These are phyloP conservation scores for Centroberyx gerrardi DNA, from an alignment of 2,797 vertebrate species.

Conservation along the genomic window DNA sequence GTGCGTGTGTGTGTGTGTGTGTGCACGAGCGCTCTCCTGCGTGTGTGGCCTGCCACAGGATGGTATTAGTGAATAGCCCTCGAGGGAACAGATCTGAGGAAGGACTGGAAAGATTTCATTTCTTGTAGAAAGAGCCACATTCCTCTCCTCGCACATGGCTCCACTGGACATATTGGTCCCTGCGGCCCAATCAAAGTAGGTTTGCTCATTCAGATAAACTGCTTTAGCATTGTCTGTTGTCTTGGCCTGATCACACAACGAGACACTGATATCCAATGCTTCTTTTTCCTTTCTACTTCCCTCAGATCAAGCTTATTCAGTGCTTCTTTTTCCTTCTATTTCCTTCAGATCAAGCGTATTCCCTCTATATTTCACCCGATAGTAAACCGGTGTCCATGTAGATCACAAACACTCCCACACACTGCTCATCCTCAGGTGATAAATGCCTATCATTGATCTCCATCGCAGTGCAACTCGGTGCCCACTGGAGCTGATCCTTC, in stretches of 20 bases:
- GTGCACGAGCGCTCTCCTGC: conserved; percentile 7
- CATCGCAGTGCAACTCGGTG: conserved; percentile 64
- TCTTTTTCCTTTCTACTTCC: background rate
- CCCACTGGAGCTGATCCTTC: conserved; percentile 75
- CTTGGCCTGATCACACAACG: conserved; percentile 35
- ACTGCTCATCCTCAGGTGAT: conserved; percentile 72
- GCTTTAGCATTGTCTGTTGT: conserved; percentile 38
- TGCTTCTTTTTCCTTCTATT: conserved; percentile 1
- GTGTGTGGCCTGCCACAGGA: conserved; percentile 52
- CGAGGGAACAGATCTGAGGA: conserved; percentile 57
- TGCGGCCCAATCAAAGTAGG: conserved; percentile 49
- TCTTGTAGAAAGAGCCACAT: conserved; percentile 65
- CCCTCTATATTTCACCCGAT: conserved; percentile 30
- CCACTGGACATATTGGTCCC: conserved; percentile 59
- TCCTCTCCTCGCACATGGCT: conserved; percentile 63
- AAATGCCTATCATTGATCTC: conserved; percentile 81
- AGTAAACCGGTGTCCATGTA: conserved; percentile 59
- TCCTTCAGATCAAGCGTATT: conserved; percentile 19
- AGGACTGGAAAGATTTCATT: conserved; percentile 72
- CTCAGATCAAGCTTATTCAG: background rate
- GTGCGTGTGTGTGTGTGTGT: conserved; percentile 16
- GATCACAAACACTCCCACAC: conserved; percentile 62
- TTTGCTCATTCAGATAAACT: conserved; percentile 48
- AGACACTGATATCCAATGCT: conserved; percentile 7
- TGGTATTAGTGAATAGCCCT: conserved; percentile 65